A percentile compares a stretch with the other conserved stretches of the same genome.
These are phyloP conservation scores for Hydrophis major DNA, from an alignment of 2,797 vertebrate species.

Conservation along the genomic window DNA sequence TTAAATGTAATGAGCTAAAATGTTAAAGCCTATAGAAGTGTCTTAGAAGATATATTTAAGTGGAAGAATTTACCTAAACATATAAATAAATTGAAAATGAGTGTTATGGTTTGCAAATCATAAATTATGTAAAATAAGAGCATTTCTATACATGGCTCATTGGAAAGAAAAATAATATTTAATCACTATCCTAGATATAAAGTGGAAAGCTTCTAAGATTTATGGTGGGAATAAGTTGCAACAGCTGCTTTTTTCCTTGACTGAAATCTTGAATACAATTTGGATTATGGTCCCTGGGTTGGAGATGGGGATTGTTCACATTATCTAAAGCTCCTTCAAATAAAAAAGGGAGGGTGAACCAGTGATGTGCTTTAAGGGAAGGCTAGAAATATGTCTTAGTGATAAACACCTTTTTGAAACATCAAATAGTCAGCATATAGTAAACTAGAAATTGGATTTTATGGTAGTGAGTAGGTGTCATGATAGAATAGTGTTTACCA, in stretches of 20 bases:
- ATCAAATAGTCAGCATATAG: conserved; percentile 28
- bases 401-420: conserved; percentile 56
- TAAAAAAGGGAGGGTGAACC: conserved; percentile 39
- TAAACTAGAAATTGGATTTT: conserved; percentile 42
- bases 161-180: conserved; percentile 26
- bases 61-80: neutral
- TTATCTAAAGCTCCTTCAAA: conserved; percentile 57
- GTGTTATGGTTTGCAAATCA: conserved; percentile 7
- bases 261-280: conserved; percentile 47
- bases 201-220: conserved; percentile 51
- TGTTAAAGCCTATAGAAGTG: neutral
- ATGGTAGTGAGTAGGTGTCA: conserved; percentile 34
- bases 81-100: conserved; percentile 2
- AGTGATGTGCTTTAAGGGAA: conserved; percentile 44
- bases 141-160: conserved; percentile 27
- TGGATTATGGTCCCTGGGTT: conserved; percentile 56
- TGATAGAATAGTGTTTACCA: conserved; percentile 27
- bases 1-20: neutral
- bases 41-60: neutral
- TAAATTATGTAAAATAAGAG: conserved; percentile 40
- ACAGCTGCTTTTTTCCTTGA: conserved; percentile 61
- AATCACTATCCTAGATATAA: conserved; percentile 50
- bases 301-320: conserved; percentile 22
- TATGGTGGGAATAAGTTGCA: conserved; percentile 58
- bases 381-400: conserved; percentile 42